A percentile compares a stretch with the other conserved stretches of the same genome.
These are phyloP conservation scores for Poecile montanus DNA, from an alignment of 2,797 vertebrate genomes.

Conservation along the genomic window DNA sequence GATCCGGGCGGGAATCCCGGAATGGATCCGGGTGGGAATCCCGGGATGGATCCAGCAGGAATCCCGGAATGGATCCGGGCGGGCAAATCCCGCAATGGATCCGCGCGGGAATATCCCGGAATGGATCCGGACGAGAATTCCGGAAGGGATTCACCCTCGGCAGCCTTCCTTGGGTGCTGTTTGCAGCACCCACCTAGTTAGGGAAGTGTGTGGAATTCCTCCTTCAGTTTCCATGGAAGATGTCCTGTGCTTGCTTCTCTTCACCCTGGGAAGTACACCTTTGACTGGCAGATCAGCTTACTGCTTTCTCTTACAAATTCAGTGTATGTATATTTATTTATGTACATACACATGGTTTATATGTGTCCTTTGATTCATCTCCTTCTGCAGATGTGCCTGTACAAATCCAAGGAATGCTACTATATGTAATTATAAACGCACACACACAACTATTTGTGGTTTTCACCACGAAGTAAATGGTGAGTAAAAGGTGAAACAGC, in stretches of 20 bases:
- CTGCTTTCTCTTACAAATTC: background rate
- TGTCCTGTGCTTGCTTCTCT: no score
- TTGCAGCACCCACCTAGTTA: rapidly evolving
- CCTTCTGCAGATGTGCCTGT: background rate
- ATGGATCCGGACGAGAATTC: background rate
- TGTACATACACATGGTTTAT: background rate
- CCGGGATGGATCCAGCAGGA: rapidly evolving
- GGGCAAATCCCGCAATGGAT: no score
- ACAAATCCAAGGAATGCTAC: background rate
- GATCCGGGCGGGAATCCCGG: background rate
- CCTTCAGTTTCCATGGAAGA: background rate
- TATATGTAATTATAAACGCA: background rate
- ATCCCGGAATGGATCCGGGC: background rate
- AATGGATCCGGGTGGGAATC: no score
- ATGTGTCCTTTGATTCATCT: background rate
- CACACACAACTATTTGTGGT: rapidly evolving
- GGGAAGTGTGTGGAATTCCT: background rate
- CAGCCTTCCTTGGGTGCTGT: no score
- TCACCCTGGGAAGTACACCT: background rate
- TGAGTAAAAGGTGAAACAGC: background rate
- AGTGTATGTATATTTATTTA: rapidly evolving
- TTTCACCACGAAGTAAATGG: background rate
- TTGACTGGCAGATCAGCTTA: background rate
- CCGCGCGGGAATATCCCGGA: background rate
- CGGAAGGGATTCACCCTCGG: rapidly evolving